Evolutionary conservation across 2,888 invertebrate genomes (phyloP).

Genomic region (Cephus nigrinus): DNA sequence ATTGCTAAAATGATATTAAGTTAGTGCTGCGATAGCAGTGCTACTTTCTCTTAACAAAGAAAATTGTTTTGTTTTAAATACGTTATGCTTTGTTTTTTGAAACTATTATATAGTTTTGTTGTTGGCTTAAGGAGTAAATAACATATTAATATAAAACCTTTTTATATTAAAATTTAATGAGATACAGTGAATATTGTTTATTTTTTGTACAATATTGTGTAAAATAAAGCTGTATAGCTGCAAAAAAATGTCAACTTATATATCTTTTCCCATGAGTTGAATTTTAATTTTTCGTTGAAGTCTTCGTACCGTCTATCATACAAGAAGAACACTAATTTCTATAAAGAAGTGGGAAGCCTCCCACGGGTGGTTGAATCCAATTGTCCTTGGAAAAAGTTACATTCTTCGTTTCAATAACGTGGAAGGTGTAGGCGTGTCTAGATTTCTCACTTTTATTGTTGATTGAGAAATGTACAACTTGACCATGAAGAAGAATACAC

Average conservation of each 20-base stretch:
- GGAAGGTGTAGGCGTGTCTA: constrained; percentile 97
- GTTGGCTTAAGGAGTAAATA: no score
- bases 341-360: constrained; percentile 79
- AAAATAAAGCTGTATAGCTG: constrained; percentile 35
- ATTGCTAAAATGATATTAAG: no score
- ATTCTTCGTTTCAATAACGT: constrained; percentile 84
- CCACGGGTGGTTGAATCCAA: constrained; percentile 85
- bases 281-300: not conserved
- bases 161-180: constrained; percentile 32
- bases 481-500: constrained; percentile 89
- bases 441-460: constrained; percentile 83
- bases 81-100: no score
- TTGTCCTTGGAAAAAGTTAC: constrained; percentile 83
- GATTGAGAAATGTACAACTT: constrained; percentile 93
- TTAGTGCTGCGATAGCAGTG: no score
- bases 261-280: not conserved
- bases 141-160: not conserved
- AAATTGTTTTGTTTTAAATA: no score
- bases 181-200: constrained; percentile 13
- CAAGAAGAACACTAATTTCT: constrained; percentile 60
- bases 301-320: no score
- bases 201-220: constrained; percentile 17
- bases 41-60: no score
- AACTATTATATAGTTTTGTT: no score
- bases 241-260: not conserved